Base-by-base conservation (phyloP, 53 echinoderm and acorn worm genomes). In the Antedon mediterranea region DNA sequence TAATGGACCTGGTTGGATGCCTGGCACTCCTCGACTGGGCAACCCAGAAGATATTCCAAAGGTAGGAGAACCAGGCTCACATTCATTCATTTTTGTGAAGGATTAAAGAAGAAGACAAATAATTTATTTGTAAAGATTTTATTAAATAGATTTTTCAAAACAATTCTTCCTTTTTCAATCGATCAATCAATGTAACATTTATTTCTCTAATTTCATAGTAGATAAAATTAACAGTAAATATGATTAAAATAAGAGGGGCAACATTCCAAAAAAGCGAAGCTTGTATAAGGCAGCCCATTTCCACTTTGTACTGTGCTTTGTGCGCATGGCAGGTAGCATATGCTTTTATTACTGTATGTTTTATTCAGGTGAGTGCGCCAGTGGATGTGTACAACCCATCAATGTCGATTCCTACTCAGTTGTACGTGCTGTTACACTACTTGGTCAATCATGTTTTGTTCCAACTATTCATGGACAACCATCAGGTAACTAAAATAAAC, bases 1-100 rank as follows among this genome's bases (percentile, higher is more conserved):
- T 71, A 88, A 88, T 30, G 98, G 98, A 75, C 98, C 98, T 30
- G 93, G 98, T 0, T 98, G 98, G 98, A 85, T 78, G 74, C 98
- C 92, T 30, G 98, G 98, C 0, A 85, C 86, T 72, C 92, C 98
- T 23, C 78, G 98, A 33, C 71, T 79, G 23, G 98, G 98, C 71
- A 71, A 75, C 28, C 89, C 90, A 29, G 83, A 90, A 83, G 98
- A 98, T 80, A 98, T 93, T 72, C 98, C 98, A 26, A 90, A 90
- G 84, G 98, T 98, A 85, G 85, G 89, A 83, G 32, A 34, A 20
- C n/a, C 7, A 29, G 33, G n/a, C 30, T n/a, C 8, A 7, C 27
- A 27, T 14, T 13, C 27, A 11, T 33, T 43, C 37, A n/a, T n/a
- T n/a, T n/a, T n/a, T n/a, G n/a, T n/a, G n/a, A n/a, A n/a, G n/a